Percentiles rank a stretch among this genome's conserved stretches.
These are phyloP conservation scores for Schizopygopsis malacanthus DNA, from an alignment of 2,797 vertebrate species.

Conservation along the genomic window DNA sequence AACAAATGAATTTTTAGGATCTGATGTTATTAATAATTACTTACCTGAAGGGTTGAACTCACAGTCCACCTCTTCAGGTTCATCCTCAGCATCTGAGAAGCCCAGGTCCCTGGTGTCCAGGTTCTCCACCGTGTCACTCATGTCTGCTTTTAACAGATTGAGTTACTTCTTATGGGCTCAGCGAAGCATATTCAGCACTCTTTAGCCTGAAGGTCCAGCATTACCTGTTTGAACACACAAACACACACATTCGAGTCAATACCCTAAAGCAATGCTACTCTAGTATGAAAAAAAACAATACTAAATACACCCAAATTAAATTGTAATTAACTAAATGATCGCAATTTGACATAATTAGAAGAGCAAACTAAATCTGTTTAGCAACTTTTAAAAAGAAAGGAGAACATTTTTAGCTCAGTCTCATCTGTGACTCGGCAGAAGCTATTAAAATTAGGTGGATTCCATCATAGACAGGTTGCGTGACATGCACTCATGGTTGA, in stretches of 20 bases:
- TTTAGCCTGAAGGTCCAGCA: conserved; percentile 67
- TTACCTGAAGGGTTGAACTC: conserved; percentile 74
- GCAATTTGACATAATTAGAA: background rate
- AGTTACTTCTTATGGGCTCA: conserved; percentile 73
- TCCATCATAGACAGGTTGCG: background rate
- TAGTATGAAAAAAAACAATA: background rate
- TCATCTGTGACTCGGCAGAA: background rate
- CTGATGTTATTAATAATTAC: conserved; percentile 29
- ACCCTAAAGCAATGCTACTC: background rate
- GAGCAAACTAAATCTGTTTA: background rate
- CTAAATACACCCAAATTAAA: background rate
- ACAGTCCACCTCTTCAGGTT: conserved; percentile 87
- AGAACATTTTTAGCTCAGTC: background rate
- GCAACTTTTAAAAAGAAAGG: background rate
- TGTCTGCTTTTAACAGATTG: conserved; percentile 83
- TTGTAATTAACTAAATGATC: background rate
- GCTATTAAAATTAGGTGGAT: background rate
- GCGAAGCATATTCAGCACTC: conserved; percentile 77
- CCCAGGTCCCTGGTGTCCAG: conserved; percentile 92
- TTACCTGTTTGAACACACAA: conserved; percentile 57
- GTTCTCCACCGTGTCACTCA: conserved; percentile 90
- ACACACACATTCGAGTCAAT: background rate
- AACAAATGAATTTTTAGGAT: background rate
- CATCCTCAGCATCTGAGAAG: conserved; percentile 89
- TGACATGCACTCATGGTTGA: background rate